Evolutionary conservation across 2,113 vertebrate genomes (phyloP), one percentile per base, ranked within the genome.

Genomic region (Poicephalus meyeri): DNA sequence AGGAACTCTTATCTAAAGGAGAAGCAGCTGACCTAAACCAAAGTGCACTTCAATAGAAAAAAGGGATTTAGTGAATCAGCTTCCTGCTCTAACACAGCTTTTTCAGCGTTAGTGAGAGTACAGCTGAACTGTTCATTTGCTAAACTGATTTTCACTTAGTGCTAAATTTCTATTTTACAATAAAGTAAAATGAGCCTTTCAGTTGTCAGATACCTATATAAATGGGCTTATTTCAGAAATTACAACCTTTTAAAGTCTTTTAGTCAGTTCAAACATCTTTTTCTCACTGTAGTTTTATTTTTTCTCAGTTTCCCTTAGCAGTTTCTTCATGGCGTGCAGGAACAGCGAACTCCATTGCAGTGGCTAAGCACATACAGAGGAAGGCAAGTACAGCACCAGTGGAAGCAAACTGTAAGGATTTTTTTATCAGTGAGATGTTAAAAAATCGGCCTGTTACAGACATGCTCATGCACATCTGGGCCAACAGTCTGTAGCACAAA

Each of bases 291-390:
- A 13, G 35, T n/a, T 15, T n/a, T 15, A n/a, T 58, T 58, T 14
- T 88, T 53, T 88, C 58, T 39, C 9, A 13, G 16, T 24, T 47
- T 79, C 47, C 61, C 31, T 35, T 58, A 28, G 15, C 41, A 13
- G 8, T 61, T 91, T 91, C 35, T 49, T 49, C 16, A 46, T 28
- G 9, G 17, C 3, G 1, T 65, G 42, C 46, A 79, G 13, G 50
- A 89, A 79, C 1, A 0, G 20, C 55, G 13, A 91, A 88, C 18
- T 72, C 16, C 35, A 56, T 76, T 53, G 31, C 10, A 80, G 18
- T 7, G 3, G 35, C 39, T 2, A 1, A 61, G 21, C 11, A 47
- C 2, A 2, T 15, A 25, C 1, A 39, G 7, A 65, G 5, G 15
- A 96, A 80, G 15, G 5, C n/a, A 86, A 61, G 16, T 28, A 17